Base-by-base conservation (phyloP, 2,888 invertebrate genomes). In the Brachyptera putata region DNA sequence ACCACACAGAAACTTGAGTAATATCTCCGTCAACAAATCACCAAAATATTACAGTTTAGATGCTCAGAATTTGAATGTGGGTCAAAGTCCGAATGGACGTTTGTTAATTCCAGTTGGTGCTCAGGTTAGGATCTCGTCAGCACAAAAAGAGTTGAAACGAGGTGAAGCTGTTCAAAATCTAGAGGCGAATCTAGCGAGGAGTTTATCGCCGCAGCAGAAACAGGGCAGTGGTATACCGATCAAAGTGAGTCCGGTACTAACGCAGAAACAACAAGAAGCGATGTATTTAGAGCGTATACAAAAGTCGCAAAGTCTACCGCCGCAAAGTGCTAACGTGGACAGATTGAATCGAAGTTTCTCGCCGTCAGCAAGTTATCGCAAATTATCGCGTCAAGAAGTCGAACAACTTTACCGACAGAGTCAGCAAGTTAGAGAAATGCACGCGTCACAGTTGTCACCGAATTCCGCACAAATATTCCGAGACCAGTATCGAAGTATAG, bases 381-480 rank as follows among this genome's bases (percentile, higher is more conserved):
- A 63, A 22, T 43, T 63, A 4, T 56, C 58, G n/a, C 39, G 61
- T 2, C 58, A 63, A 49, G 63, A 63, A 56, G 57, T 63, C 3
- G 63, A 63, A 21, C 59, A 49, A 0, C 56, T 63, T 2, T 63
- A 61, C 24, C 61, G 63, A 61, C 58, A 63, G 36, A 58, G 57
- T n/a, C 61, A 61, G 24, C 56, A 59, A 9, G 21, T 62, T 11
- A 26, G 58, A 7, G 56, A 34, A 3, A 41, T 58, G 3, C 46
- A 55, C 11, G 53, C 39, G 3, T 22, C 56, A 9, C 58, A 58
- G 21, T 21, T 61, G 26, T 58, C 58, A 21, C 56, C 60, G 55
- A 21, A 41, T 18, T 43, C 43, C 11, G 55, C 37, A 9, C 58
- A 46, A 43, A 9, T 25, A 9, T 48, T 26, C 7, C 22, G 25